Percentiles rank a stretch among this genome's conserved stretches.
Evolutionary conservation across 2,888 invertebrate genomes (phyloP).

Genomic region (Erpobdella octoculata): DNA sequence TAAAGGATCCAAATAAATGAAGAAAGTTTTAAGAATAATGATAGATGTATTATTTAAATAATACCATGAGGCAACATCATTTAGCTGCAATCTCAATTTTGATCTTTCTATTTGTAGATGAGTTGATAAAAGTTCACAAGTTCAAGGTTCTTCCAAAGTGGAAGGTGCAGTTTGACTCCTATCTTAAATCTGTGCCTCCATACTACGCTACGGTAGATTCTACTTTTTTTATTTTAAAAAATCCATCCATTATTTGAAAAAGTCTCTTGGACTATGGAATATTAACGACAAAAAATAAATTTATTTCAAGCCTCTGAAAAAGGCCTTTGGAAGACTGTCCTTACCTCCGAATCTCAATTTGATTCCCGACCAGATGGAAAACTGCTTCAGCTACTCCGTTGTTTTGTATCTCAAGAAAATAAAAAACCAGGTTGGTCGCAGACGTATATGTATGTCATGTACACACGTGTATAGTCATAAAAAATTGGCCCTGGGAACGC

Average conservation of each 20-base stretch:
- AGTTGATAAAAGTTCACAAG: slow-evolving; percentile 82
- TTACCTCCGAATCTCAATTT: slow-evolving; percentile 67
- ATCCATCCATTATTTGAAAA: no score
- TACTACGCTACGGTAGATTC: slow-evolving; percentile 64
- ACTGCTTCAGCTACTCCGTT: slow-evolving; percentile 82
- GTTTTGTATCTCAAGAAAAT: slow-evolving; percentile 87
- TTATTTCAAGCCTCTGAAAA: slow-evolving; percentile 72
- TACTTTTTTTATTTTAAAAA: neutral
- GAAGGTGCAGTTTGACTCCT: slow-evolving; percentile 84
- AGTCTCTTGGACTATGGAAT: no score
- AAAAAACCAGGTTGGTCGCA: slow-evolving; percentile 63
- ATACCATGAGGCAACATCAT: no score
- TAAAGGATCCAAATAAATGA: neutral
- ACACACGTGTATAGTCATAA: no score
- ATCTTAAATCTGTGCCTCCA: slow-evolving; percentile 88
- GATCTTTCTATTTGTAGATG: slow-evolving; percentile 58
- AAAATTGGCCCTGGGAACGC: no score
- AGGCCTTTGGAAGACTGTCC: slow-evolving; percentile 83
- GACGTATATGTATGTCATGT: no score
- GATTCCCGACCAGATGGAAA: slow-evolving; percentile 84
- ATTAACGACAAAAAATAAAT: no score
- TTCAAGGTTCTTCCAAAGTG: slow-evolving; percentile 84
- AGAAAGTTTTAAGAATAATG: neutral
- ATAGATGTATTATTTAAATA: no score
- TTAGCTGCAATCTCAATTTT: neutral